Evolutionary conservation across 2,113 vertebrate species (phyloP).

Genomic region (Anas platyrhynchos): DNA sequence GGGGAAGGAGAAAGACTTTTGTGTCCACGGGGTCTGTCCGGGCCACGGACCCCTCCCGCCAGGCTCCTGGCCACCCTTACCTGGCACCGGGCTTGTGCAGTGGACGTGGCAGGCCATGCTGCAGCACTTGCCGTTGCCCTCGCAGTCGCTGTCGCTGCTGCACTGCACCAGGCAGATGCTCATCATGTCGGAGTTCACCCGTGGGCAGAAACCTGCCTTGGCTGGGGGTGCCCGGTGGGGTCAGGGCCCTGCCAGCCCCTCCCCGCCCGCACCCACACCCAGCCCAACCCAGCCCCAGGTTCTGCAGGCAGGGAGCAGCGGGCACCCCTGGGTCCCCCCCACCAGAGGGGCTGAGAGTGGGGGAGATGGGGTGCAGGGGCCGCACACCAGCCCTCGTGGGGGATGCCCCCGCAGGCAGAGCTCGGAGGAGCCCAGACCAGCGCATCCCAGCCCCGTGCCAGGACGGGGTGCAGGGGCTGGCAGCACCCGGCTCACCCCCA

Average conservation of each 20-base stretch:
- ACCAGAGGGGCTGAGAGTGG: neutral
- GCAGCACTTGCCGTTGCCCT: fast-evolving
- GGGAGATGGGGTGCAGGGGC: neutral
- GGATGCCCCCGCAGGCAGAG: neutral
- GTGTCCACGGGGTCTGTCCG: neutral
- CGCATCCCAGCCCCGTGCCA: fast-evolving
- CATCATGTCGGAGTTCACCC: fast-evolving
- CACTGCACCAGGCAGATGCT: neutral
- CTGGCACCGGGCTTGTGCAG: fast-evolving
- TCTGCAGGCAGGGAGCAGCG: neutral
- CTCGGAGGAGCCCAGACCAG: neutral
- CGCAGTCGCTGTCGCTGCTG: fast-evolving
- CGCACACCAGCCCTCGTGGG: too few relatives aligned
- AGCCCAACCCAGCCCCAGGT: neutral
- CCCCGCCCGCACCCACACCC: neutral
- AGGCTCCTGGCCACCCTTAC: fast-evolving
- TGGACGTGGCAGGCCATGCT: fast-evolving
- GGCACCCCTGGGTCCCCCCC: neutral
- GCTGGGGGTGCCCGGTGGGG: neutral
- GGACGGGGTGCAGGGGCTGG: fast-evolving
- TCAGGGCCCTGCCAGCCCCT: neutral
- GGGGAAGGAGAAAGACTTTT: neutral
- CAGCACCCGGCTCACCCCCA: neutral
- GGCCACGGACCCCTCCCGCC: fast-evolving
- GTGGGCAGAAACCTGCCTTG: neutral